Percentiles rank a stretch among this genome's conserved stretches.
Evolutionary conservation across 1,140 invertebrate species (phyloP).

Genomic region (Palaemon carinicauda): DNA sequence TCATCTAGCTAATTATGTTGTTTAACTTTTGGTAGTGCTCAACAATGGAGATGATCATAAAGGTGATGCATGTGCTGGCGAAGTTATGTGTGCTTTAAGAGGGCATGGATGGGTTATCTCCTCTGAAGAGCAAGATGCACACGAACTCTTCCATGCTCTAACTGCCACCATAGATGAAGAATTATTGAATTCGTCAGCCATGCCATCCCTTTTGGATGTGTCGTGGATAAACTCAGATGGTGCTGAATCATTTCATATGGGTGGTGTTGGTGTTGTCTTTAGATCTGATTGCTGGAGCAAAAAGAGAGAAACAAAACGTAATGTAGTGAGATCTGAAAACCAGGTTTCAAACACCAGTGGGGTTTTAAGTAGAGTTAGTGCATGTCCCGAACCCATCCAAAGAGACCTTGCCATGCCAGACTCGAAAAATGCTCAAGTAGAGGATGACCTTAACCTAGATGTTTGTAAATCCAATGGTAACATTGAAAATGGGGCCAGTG

Average conservation of each 20-base stretch:
- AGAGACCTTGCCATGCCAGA: no score
- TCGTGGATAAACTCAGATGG: slow-evolving; percentile 38
- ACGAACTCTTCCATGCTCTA: slow-evolving; percentile 88
- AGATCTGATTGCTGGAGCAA: slow-evolving; percentile 19
- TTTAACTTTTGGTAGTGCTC: slow-evolving; percentile 6
- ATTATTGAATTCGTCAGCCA: slow-evolving; percentile 63
- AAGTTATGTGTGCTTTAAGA: slow-evolving; percentile 70
- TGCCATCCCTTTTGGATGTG: slow-evolving; percentile 34
- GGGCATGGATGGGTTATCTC: slow-evolving; percentile 84
- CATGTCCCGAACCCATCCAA: no score
- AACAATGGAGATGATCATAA: slow-evolving; percentile 28
- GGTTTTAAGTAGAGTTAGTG: no score
- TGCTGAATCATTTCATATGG: not conserved
- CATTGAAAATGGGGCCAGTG: no score
- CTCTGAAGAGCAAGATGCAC: slow-evolving; percentile 90
- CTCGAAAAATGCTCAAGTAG: no score
- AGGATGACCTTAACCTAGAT: no score
- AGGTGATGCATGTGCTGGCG: slow-evolving; percentile 44
- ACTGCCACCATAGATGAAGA: slow-evolving; percentile 88
- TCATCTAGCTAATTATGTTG: not conserved
- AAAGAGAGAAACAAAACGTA: not conserved
- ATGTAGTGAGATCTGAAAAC: no score
- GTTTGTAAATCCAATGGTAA: no score
- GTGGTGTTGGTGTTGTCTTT: slow-evolving; percentile 37
- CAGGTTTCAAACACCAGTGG: no score